Base-by-base conservation (phyloP, 1,140 invertebrate species). In the Reticulitermes speratus region DNA sequence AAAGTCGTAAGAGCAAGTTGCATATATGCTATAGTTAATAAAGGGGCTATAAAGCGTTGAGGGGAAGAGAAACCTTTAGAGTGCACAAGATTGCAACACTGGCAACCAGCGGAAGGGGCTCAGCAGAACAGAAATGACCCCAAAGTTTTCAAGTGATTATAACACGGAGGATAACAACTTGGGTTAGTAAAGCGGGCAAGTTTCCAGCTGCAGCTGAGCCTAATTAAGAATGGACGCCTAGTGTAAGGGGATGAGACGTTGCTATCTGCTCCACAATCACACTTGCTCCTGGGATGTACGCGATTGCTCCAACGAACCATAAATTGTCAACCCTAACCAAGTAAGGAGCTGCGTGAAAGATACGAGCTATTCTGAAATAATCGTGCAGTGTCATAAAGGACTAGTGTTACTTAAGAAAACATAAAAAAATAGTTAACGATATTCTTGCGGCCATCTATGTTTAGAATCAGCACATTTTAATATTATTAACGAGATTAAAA, bases 101-200 rank as follows among this genome's bases (percentile, higher is more conserved):
- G 25, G 65, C 65, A 30, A 16, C 65, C 65, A 75, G n/a, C 2
- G 65, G 65, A 30, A 75, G 65, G 65, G 65, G 25, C 65, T 75
- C 25, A 75, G 65, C 25, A 75, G 65, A 75, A 75, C 65, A 75
- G 65, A 75, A 75, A 75, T 75, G 65, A 75, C 65, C 65, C 65
- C 65, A 30, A 75, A 75, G 65, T 75, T 75, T 75, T 75, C 65
- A 75, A 75, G 65, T 30, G 65, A 75, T 75, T 75, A 75, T 75
- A 75, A 75, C 65, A 75, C 0, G 0, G 65, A 75, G 65, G 65
- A 75, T 75, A 75, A 75, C 65, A 75, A 75, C 65, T 75, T 75
- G 65, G 65, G 65, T 30, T 75, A 30, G 65, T 30, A 75, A 30
- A 75, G 65, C 65, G 65, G 65, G 65, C 65, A 75, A 75, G 65